Evolutionary conservation across 2,888 invertebrate species (phyloP), one percentile per base, ranked within the genome.

Genomic region (Mallateleia sp.): DNA sequence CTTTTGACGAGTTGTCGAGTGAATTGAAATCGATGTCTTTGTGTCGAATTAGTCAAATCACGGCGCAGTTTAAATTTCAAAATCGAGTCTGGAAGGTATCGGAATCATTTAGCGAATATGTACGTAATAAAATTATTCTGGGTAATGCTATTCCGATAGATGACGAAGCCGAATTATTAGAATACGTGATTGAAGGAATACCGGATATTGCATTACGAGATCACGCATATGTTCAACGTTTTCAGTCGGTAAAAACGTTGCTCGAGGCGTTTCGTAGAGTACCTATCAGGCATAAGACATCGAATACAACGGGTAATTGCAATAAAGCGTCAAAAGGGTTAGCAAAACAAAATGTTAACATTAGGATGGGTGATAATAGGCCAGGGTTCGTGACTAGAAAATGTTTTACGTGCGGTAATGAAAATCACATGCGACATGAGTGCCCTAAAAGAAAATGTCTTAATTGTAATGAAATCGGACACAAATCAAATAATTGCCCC

Each of bases 11-110:
- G 1, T 38, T 64, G n/a, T 20, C 42, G 4, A 22, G 7, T 22
- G 64, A 34, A 22, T n/a, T 64, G 15, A 64, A 34, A 42, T n/a
- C 22, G 34, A 42, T 34, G 64, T 42, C n/a, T 42, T 11, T 7
- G 2, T 22, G 22, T 4, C n/a, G 38, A 15, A n/a, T 5, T 34
- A 42, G 64, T 20, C 38, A 20, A 42, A 1, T 64, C 9, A 18
- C 22, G 14, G 14, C 42, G 38, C 42, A 42, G 1, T 15, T 20
- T 11, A 64, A 42, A 14, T 42, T 64, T 42, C 20, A 20, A 64
- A 22, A 64, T 38, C 64, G 42, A 18, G 5, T 11, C 5, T 64
- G 64, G 64, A 38, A 20, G n/a, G 8, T 2, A 20, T 15, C 14
- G 24, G 28, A 56, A 45, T 45, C 45, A 11, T 45, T 45, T 45